Evolutionary conservation across 2,888 invertebrate genomes (phyloP).

Genomic region (Ethmia dodecea): DNA sequence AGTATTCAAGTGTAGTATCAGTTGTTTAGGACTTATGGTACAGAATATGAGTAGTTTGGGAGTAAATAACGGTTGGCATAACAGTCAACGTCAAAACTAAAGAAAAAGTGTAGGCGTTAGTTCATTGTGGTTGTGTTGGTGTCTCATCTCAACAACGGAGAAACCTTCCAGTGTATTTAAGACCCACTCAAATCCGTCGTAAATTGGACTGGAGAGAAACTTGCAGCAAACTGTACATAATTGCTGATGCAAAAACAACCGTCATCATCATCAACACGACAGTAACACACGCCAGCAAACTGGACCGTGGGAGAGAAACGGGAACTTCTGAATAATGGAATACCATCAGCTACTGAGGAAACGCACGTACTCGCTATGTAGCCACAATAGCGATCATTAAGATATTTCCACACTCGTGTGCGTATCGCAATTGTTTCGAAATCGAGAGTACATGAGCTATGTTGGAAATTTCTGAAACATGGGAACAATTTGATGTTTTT

Average conservation of each 20-base stretch:
- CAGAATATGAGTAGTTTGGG: too few relatives aligned
- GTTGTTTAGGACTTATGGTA: too few relatives aligned
- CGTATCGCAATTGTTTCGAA: constrained; percentile 67
- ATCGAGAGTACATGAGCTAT: constrained; percentile 53
- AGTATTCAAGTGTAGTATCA: too few relatives aligned
- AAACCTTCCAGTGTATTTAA: constrained; percentile 43
- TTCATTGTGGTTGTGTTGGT: constrained; percentile 41
- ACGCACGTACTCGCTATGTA: constrained; percentile 49
- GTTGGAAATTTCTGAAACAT: constrained; percentile 19
- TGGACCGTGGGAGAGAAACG: constrained; percentile 75
- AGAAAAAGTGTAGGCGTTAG: too few relatives aligned
- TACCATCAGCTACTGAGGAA: constrained; percentile 54
- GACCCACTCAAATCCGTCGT: constrained; percentile 64
- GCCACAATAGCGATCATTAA: constrained; percentile 63
- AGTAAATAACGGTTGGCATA: too few relatives aligned
- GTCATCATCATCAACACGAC: constrained; percentile 62
- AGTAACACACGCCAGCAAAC: constrained; percentile 64
- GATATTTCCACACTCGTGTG: constrained; percentile 62
- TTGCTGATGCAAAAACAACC: constrained; percentile 70
- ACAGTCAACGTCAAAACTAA: too few relatives aligned
- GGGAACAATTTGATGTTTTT: constrained; percentile 15
- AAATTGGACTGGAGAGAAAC: constrained; percentile 68
- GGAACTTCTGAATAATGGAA: constrained; percentile 53
- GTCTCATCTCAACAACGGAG: constrained; percentile 53
- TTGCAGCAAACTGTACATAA: constrained; percentile 67